A percentile compares a stretch with the other conserved stretches of the same genome.
Conservation (phyloP, 2,888 invertebrate genomes). For the Rhorus exstirpatorius region DNA sequence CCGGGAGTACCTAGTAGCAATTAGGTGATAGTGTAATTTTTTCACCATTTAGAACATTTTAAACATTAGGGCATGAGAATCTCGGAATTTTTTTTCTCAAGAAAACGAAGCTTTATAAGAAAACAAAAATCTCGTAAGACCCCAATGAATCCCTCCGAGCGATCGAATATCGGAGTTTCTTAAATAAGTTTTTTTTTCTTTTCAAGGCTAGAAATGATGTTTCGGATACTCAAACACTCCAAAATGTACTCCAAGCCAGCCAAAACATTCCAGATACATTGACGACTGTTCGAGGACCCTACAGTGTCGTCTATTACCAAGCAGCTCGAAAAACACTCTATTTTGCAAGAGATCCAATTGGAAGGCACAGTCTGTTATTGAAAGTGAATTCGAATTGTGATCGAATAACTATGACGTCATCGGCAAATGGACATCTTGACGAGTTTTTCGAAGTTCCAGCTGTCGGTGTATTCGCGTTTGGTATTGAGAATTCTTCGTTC, state of each 20-base stretch:
- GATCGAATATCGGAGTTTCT: conserved; percentile 66
- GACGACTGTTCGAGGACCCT: conserved; percentile 92
- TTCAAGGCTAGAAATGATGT: conserved; percentile 59
- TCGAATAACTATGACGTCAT: conserved; percentile 77
- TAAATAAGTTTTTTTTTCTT: conserved; percentile 33
- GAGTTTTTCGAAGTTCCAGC: conserved; percentile 89
- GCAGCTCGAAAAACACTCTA: conserved; percentile 88
- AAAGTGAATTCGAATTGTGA: conserved; percentile 84
- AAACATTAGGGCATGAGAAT: no score
- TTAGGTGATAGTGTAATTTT: no score
- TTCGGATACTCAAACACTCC: conserved; percentile 76
- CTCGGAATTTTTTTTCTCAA: no score
- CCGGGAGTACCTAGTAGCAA: no score
- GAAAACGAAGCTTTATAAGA: no score
- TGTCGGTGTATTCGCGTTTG: conserved; percentile 88
- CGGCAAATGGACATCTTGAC: conserved; percentile 85
- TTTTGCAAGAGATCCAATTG: conserved; percentile 95
- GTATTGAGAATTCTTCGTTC: conserved; percentile 84
- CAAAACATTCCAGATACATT: conserved; percentile 86
- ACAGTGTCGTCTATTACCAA: conserved; percentile 93
- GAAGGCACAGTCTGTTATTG: conserved; percentile 93
- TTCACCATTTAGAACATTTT: no score
- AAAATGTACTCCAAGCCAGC: conserved; percentile 66
- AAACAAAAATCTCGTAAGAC: no score
- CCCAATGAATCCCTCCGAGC: no score